Evolutionary conservation across 2,797 vertebrate species (phyloP).

Genomic region (Oryzias dopingdopingensis): DNA sequence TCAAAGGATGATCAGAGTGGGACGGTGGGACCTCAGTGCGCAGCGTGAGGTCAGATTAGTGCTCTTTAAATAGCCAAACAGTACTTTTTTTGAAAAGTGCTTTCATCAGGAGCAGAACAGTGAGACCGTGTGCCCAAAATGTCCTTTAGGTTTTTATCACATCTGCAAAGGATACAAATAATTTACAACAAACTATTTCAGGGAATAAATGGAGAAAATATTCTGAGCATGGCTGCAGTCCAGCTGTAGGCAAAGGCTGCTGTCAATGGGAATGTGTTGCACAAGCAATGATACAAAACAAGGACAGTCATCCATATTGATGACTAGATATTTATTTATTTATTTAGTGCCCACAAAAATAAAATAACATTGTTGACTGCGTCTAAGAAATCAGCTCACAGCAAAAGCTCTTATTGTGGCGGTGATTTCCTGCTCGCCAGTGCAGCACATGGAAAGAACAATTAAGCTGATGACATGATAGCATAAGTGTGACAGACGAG

Average conservation of each 20-base stretch:
- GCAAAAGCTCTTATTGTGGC: constrained; percentile 58
- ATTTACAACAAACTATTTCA: constrained; percentile 24
- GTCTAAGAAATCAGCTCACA: constrained; percentile 42
- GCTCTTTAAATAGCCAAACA: constrained; percentile 41
- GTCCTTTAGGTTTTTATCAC: constrained; percentile 30
- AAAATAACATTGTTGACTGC: constrained; percentile 12
- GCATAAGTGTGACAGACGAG: constrained; percentile 47
- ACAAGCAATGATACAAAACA: too few species aligned
- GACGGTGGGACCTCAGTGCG: background rate
- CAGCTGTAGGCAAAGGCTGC: too few species aligned
- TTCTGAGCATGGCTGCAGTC: background rate
- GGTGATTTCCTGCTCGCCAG: constrained; percentile 52
- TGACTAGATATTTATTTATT: background rate
- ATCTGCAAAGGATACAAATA: constrained; percentile 17
- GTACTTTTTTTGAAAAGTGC: constrained; percentile 34
- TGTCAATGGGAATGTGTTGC: too few species aligned
- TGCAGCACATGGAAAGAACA: constrained; percentile 36
- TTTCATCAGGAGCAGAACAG: constrained; percentile 12
- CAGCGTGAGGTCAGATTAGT: constrained; percentile 26
- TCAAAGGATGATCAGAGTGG: too few species aligned
- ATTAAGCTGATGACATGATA: constrained; percentile 53
- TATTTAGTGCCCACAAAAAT: constrained; percentile 17
- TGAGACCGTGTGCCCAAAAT: constrained; percentile 19
- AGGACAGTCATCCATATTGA: too few species aligned
- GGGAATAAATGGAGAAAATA: constrained; percentile 4